These are phyloP conservation scores for Sinodicranocentrus sp. DNA, from an alignment of 2,888 invertebrate species.

Conservation along the genomic window DNA sequence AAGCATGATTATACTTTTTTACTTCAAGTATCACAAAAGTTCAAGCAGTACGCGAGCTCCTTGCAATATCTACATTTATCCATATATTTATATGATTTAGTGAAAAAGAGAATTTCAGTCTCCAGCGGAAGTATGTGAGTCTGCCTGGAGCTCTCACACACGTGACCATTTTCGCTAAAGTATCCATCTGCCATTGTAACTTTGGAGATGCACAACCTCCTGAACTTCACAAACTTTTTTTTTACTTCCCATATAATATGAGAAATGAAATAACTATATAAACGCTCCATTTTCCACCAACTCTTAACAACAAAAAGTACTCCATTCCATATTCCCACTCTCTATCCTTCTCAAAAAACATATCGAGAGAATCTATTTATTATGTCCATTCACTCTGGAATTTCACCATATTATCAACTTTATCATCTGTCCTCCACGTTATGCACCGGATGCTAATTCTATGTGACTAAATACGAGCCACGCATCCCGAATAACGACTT, in stretches of 20 bases:
- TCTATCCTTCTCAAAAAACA: too few relatives aligned
- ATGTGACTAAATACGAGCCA: constrained; percentile 24
- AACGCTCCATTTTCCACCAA: too few relatives aligned
- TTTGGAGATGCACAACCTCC: too few relatives aligned
- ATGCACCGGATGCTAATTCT: constrained; percentile 36
- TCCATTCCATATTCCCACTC: too few relatives aligned
- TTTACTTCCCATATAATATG: too few relatives aligned
- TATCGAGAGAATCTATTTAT: too few relatives aligned
- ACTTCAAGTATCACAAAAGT: constrained; percentile 16
- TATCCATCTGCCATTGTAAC: too few relatives aligned
- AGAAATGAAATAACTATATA: too few relatives aligned
- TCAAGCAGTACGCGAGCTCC: too few relatives aligned
- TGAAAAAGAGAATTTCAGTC: constrained; percentile 5
- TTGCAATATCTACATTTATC: too few relatives aligned
- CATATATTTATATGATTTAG: constrained; percentile 16
- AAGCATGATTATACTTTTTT: constrained; percentile 42
- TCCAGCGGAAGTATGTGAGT: constrained; percentile 48
- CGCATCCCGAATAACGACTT: neutral
- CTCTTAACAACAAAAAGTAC: too few relatives aligned
- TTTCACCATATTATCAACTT: constrained; percentile 7
- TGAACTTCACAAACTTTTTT: too few relatives aligned
- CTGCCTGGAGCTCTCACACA: constrained; percentile 35
- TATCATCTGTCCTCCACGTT: neutral
- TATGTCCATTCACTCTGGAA: constrained; percentile 1
- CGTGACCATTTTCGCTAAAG: constrained; percentile 45